A percentile compares a stretch with the other conserved stretches of the same genome.
Evolutionary conservation across 2,113 vertebrate species (phyloP).

Genomic region (Spea bombifrons): DNA sequence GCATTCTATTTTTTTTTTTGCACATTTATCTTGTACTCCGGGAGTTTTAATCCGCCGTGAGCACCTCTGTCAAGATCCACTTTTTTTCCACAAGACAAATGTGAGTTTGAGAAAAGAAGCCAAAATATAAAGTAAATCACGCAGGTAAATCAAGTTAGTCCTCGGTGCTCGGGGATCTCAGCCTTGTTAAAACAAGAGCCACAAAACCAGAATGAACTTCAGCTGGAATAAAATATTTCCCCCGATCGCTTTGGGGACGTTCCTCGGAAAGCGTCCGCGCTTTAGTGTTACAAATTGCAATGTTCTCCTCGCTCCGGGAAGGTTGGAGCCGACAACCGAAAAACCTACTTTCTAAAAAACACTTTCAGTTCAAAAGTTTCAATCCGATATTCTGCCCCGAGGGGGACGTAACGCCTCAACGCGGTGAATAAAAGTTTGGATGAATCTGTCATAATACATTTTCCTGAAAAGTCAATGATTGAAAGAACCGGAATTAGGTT

Average conservation of each 20-base stretch:
- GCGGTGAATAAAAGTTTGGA: background rate
- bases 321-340: background rate
- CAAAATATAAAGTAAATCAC: no score
- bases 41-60: no score
- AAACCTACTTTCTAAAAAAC: background rate
- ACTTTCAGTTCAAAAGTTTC: constrained; percentile 12
- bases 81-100: no score
- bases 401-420: background rate
- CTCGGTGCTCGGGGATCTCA: no score
- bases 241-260: background rate
- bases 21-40: no score
- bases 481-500: background rate
- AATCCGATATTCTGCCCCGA: background rate
- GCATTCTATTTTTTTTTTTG: no score
- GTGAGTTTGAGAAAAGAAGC: no score
- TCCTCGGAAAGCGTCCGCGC: background rate
- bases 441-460: constrained; percentile 5
- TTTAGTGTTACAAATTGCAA: background rate
- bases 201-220: no score
- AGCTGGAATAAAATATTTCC: background rate
- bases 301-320: background rate
- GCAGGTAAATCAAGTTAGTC: no score
- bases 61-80: no score
- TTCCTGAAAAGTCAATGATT: background rate
- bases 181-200: no score